Conservation (phyloP, 2,888 invertebrate species). For the Zaprionus lineosus region DNA sequence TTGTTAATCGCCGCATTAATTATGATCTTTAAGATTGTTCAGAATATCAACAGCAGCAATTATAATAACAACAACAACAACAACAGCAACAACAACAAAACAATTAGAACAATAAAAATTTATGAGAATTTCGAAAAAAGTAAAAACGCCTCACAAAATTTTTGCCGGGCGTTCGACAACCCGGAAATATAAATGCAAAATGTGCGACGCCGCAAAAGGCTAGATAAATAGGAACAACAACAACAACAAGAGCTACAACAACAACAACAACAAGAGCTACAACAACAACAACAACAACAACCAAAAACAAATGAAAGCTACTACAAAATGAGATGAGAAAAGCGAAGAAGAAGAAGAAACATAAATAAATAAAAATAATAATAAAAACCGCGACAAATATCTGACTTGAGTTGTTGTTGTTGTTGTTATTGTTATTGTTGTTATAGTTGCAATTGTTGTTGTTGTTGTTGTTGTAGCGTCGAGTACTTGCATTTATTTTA, state of each 20-base stretch:
- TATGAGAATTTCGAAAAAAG: constrained; percentile 10
- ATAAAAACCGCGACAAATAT: constrained; percentile 45
- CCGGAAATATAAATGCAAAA: constrained; percentile 64
- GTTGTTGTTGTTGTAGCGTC: constrained; percentile 42
- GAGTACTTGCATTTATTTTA: constrained; percentile 62
- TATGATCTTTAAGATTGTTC: constrained; percentile 44
- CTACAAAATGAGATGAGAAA: background rate
- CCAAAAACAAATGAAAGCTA: no score
- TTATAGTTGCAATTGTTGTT: no score
- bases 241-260: background rate
- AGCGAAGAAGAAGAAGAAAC: background rate
- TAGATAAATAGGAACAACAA: constrained; percentile 7
- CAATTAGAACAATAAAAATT: constrained; percentile 11
- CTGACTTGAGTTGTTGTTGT: no score
- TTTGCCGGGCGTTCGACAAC: constrained; percentile 43
- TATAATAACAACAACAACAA: background rate
- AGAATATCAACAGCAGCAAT: no score
- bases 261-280: background rate
- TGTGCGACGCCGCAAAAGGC: constrained; percentile 10
- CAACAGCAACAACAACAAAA: constrained; percentile 6
- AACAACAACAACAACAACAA: background rate
- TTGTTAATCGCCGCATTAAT: constrained; percentile 45
- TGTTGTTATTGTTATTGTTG: no score
- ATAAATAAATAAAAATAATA: constrained; percentile 10
- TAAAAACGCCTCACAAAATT: constrained; percentile 5